Percentiles rank a stretch among this genome's conserved stretches.
These are phyloP conservation scores for Brachionus calyciflorus DNA, from an alignment of 1,140 invertebrate species.

Conservation along the genomic window DNA sequence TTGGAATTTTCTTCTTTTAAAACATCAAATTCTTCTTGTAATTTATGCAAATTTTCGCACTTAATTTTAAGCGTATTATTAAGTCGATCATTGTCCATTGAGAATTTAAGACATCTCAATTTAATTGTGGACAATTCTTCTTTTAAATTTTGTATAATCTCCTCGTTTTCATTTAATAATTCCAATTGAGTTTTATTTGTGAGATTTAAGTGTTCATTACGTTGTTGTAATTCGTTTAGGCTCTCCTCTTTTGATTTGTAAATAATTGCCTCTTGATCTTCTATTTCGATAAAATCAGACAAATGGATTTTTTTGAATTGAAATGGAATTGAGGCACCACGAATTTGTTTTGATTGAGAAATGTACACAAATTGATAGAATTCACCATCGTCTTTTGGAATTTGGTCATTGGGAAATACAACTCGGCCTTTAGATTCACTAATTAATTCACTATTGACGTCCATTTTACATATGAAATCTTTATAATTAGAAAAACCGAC, in stretches of 20 bases:
- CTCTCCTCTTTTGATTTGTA: constrained; percentile 39
- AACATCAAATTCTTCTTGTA: neutral
- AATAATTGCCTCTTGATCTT: constrained; percentile 52
- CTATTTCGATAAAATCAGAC: constrained; percentile 57
- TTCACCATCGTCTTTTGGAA: constrained; percentile 60
- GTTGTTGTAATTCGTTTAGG: constrained; percentile 3
- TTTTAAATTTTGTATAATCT: neutral
- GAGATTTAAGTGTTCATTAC: neutral
- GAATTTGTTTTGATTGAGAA: constrained; percentile 52
- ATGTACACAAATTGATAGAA: constrained; percentile 62
- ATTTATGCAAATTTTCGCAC: neutral
- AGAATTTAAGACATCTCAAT: constrained; percentile 8
- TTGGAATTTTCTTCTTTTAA: neutral
- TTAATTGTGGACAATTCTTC: constrained; percentile 16
- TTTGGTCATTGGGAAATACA: constrained; percentile 52
- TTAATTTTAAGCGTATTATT: neutral
- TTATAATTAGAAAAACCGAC: constrained; percentile 53
- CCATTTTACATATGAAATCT: constrained; percentile 53
- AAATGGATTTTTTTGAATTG: constrained; percentile 54
- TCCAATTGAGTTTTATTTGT: neutral
- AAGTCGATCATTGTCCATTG: constrained; percentile 36
- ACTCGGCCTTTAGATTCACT: constrained; percentile 51
- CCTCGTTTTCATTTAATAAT: constrained; percentile 19
- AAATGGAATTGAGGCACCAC: constrained; percentile 61
- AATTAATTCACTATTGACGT: constrained; percentile 49